phyloP scores from a whole-genome alignment of 1,140 invertebrate genomes.

The Cotesia glomerata region DNA sequence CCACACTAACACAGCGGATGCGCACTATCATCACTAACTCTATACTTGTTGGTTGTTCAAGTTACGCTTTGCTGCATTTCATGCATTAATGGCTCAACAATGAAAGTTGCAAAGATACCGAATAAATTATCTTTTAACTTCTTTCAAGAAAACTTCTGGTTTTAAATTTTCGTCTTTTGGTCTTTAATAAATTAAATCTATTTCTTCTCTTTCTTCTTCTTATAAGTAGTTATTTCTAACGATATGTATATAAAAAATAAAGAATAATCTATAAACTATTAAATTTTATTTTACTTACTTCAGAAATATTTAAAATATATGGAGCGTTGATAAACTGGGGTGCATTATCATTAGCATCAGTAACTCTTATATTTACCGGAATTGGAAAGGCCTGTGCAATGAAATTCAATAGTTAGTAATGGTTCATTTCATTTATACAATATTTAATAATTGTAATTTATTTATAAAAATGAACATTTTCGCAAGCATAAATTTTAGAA shows the following conservation, averaged over 20 bases:
- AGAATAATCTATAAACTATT: background rate
- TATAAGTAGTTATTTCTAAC: background rate
- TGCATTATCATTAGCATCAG: conserved; percentile 90
- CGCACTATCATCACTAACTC: background rate
- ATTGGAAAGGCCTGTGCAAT: conserved; percentile 79
- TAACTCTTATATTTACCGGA: conserved; percentile 89
- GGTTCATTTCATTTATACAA: background rate
- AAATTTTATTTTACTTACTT: conserved; percentile 62
- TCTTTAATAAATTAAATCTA: background rate
- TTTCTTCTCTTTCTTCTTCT: background rate
- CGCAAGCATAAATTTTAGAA: conserved; percentile 7
- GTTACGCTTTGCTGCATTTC: conserved; percentile 32
- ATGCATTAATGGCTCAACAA: conserved; percentile 34
- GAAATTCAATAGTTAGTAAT: conserved; percentile 30
- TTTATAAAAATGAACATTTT: background rate
- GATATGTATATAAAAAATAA: conserved; percentile 1
- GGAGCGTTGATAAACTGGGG: conserved; percentile 83
- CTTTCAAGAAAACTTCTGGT: background rate
- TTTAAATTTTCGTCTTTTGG: background rate
- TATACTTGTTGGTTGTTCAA: conserved; percentile 12
- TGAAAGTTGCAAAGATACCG: conserved; percentile 25
- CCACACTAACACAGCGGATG: conserved; percentile 24
- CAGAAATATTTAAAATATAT: conserved; percentile 82
- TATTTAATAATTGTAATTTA: conserved; percentile 6
- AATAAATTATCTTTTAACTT: conserved; percentile 19